These are phyloP conservation scores for Parasteatoda lunata DNA, from an alignment of 2,888 invertebrate species.

Conservation along the genomic window DNA sequence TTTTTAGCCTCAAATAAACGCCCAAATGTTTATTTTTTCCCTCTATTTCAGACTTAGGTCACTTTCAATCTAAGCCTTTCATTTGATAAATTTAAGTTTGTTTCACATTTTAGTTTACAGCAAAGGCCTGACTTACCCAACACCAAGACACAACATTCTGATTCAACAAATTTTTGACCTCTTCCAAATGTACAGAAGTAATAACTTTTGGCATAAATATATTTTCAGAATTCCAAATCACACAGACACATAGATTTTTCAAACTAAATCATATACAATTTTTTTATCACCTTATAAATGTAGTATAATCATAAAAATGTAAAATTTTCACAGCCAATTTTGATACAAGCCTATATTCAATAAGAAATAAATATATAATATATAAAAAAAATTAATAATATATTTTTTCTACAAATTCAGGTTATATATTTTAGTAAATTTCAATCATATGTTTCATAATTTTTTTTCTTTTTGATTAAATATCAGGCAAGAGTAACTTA, in stretches of 20 bases:
- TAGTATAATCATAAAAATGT: background rate
- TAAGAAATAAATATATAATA: background rate
- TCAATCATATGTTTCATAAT: background rate
- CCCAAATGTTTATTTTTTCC: too few relatives aligned
- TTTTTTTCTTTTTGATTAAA: background rate
- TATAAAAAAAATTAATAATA: background rate
- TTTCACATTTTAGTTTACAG: background rate
- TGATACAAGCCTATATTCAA: background rate
- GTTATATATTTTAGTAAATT: background rate
- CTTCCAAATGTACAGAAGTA: background rate
- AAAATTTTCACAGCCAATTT: background rate
- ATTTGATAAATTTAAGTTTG: too few relatives aligned
- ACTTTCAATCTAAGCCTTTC: too few relatives aligned
- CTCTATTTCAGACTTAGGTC: too few relatives aligned
- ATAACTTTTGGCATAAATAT: background rate
- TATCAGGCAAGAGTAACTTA: background rate
- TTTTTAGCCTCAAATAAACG: too few relatives aligned
- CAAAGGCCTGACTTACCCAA: constrained; percentile 1
- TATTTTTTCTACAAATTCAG: background rate
- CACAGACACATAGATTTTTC: background rate
- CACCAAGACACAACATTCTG: background rate
- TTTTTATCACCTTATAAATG: background rate
- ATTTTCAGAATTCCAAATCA: background rate
- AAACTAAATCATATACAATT: background rate
- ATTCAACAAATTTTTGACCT: background rate